Percentiles rank a stretch among this genome's conserved stretches.
These are phyloP conservation scores for Tetranychus cinnabarinus DNA, from an alignment of 1,140 invertebrate genomes.

Conservation along the genomic window DNA sequence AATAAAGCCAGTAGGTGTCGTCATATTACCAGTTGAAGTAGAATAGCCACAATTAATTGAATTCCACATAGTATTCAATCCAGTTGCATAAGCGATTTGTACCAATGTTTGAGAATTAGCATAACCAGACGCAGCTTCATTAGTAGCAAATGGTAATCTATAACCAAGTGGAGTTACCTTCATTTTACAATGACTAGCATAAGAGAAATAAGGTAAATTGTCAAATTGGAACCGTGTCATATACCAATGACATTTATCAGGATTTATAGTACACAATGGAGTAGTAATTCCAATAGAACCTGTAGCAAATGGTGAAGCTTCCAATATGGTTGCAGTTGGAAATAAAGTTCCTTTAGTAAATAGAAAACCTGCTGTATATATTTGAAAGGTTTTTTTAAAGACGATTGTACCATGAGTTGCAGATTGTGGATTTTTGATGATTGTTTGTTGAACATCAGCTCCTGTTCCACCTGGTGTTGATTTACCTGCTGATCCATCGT, in stretches of 20 bases:
- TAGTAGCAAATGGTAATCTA: neutral
- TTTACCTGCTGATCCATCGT: too few relatives aligned
- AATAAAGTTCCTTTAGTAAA: neutral
- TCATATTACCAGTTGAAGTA: neutral
- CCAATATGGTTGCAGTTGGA: neutral
- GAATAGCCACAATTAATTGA: neutral
- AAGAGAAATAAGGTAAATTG: neutral
- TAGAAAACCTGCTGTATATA: neutral
- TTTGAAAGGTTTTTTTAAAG: neutral
- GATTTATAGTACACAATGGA: neutral
- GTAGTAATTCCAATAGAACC: neutral
- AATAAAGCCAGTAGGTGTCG: neutral
- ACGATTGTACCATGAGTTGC: neutral
- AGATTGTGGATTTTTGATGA: too few relatives aligned
- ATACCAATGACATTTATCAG: neutral
- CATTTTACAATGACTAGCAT: neutral
- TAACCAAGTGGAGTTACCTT: neutral
- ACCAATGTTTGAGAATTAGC: neutral
- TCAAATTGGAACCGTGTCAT: neutral
- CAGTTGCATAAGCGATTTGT: neutral
- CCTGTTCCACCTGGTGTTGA: too few relatives aligned
- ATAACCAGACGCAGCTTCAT: neutral
- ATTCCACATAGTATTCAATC: neutral
- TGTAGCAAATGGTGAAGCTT: neutral
- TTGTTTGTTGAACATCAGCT: too few relatives aligned